Percentiles rank a stretch among this genome's conserved stretches.
Conservation (phyloP, 2,797 vertebrate species). For the Poecile montanus region DNA sequence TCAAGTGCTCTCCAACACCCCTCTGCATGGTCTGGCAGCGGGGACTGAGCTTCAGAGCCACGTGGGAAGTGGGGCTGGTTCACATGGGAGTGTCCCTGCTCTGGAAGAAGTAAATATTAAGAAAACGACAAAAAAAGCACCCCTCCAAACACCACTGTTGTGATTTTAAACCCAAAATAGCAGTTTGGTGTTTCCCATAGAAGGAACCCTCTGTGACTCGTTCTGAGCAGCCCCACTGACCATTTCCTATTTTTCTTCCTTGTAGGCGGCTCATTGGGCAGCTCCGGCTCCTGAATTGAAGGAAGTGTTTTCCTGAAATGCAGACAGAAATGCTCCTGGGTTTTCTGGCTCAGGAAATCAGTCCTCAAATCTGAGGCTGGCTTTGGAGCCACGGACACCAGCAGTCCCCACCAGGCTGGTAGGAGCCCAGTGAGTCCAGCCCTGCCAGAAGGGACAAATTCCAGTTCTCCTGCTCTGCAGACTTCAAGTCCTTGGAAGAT, state of each 20-base stretch:
- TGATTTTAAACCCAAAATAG: not conserved
- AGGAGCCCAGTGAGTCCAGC: not conserved
- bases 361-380: not conserved
- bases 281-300: constrained; percentile 22
- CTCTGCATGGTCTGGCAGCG: rapidly evolving
- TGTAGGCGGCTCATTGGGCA: not conserved
- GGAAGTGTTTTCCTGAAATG: constrained; percentile 24
- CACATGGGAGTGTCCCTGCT: rapidly evolving
- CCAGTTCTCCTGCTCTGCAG: not conserved
- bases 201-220: rapidly evolving
- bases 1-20: not conserved
- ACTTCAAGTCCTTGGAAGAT: not conserved
- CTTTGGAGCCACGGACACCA: not conserved
- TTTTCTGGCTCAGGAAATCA: constrained; percentile 38
- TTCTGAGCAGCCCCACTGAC: not conserved
- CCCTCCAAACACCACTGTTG: not conserved
- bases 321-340: constrained; percentile 4
- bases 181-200: not conserved
- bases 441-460: not conserved
- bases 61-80: rapidly evolving
- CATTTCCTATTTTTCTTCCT: not conserved
- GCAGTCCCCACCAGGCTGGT: not conserved
- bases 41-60: not conserved
- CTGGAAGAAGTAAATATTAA: not conserved
- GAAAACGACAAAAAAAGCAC: not conserved